Evolutionary conservation across 1,140 invertebrate genomes (phyloP).

Genomic region (Magallana gigas): DNA sequence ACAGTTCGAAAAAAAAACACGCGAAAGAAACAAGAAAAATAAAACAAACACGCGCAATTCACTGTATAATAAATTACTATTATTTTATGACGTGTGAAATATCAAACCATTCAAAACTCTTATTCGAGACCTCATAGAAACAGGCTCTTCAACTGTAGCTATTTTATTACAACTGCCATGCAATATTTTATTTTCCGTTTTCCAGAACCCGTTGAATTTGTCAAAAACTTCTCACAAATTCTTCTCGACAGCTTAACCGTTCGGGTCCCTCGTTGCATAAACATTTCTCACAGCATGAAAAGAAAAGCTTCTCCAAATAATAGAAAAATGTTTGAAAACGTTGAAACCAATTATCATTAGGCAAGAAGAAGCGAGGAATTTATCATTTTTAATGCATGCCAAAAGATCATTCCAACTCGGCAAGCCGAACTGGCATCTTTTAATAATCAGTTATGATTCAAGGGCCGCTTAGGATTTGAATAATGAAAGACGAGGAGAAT

Average conservation of each 20-base stretch:
- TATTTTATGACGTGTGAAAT: too few species aligned
- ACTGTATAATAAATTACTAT: too few species aligned
- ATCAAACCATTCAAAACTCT: too few species aligned
- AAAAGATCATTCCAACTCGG: neutral
- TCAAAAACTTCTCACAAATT: neutral
- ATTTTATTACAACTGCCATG: too few species aligned
- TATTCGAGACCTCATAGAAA: too few species aligned
- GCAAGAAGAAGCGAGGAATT: neutral
- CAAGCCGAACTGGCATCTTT: neutral
- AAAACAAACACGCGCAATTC: too few species aligned
- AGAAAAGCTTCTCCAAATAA: constrained; percentile 24
- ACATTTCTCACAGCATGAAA: neutral
- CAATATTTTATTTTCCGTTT: too few species aligned
- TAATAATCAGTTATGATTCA: constrained; percentile 12
- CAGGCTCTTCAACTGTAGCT: too few species aligned
- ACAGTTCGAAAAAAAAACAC: too few species aligned
- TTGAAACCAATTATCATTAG: constrained; percentile 26
- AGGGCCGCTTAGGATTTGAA: neutral
- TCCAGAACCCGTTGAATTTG: neutral
- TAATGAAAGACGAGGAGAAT: neutral
- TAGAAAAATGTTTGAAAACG: constrained; percentile 26
- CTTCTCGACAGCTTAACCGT: neutral
- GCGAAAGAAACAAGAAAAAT: too few species aligned
- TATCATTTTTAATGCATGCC: constrained; percentile 22
- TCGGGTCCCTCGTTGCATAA: neutral